These are phyloP conservation scores for Rhegmatorhina hoffmannsi DNA, from an alignment of 2,113 vertebrate genomes.

Conservation along the genomic window DNA sequence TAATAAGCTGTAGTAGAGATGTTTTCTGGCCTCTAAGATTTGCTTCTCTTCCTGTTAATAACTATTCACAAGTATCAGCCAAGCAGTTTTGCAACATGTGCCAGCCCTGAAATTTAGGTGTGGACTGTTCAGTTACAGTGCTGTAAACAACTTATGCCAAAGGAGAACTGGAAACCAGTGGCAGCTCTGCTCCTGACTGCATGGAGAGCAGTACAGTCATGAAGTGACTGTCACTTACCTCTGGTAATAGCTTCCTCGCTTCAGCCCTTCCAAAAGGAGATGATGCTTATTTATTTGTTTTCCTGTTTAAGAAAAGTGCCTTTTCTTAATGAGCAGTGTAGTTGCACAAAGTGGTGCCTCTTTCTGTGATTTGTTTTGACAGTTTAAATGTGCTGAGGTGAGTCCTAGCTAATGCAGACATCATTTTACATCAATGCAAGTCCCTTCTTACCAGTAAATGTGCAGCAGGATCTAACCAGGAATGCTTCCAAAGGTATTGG, in stretches of 20 bases:
- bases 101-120: neutral
- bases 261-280: neutral
- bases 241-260: neutral
- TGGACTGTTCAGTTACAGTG: neutral
- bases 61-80: neutral
- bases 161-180: neutral
- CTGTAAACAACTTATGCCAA: neutral
- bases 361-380: conserved; percentile 4
- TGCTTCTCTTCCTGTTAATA: neutral
- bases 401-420: neutral
- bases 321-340: neutral
- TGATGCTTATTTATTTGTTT: neutral
- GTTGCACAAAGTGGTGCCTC: neutral
- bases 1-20: neutral
- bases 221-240: neutral
- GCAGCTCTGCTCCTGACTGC: neutral
- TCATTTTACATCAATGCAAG: neutral
- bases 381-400: neutral
- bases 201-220: neutral
- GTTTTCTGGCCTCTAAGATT: neutral
- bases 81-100: neutral
- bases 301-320: neutral
- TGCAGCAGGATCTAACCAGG: fast-evolving
- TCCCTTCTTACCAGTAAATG: neutral
- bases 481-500: neutral